phyloP scores from a whole-genome alignment of 2,113 vertebrate species.

The Phaethornis superciliosus region DNA sequence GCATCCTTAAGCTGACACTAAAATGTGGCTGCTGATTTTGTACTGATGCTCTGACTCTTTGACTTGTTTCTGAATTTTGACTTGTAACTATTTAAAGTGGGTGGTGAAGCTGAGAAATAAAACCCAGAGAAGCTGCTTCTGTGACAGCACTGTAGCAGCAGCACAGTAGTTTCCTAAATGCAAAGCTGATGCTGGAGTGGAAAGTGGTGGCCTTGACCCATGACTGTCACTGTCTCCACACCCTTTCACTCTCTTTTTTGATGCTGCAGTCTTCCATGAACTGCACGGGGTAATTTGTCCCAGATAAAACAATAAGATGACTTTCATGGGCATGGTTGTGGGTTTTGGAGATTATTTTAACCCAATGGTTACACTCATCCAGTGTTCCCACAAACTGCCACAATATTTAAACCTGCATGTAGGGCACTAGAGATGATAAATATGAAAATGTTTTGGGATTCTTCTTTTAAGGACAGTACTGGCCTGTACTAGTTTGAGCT shows the following conservation, averaged over 20 bases:
- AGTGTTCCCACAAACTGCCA: accelerated
- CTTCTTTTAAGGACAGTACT: background rate
- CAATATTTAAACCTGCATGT: background rate
- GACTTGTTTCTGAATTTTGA: background rate
- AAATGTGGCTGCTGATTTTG: background rate
- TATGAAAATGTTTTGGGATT: background rate
- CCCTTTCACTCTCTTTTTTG: background rate
- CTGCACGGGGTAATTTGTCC: background rate
- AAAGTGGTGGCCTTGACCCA: background rate
- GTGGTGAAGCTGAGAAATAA: background rate
- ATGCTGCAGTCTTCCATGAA: background rate
- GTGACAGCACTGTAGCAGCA: background rate
- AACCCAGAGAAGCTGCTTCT: background rate
- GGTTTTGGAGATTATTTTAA: background rate
- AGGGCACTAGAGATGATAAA: background rate
- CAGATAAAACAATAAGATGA: background rate
- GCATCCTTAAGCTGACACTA: background rate
- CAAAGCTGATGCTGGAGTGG: background rate
- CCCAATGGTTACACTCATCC: background rate
- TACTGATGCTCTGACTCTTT: background rate
- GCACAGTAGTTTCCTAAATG: background rate
- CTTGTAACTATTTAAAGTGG: background rate
- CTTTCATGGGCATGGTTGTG: background rate
- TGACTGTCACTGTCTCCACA: background rate
- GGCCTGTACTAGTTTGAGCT: background rate